A percentile compares a stretch with the other conserved stretches of the same genome.
Evolutionary conservation across 2,113 vertebrate genomes (phyloP).

Genomic region (Rattus rattus): DNA sequence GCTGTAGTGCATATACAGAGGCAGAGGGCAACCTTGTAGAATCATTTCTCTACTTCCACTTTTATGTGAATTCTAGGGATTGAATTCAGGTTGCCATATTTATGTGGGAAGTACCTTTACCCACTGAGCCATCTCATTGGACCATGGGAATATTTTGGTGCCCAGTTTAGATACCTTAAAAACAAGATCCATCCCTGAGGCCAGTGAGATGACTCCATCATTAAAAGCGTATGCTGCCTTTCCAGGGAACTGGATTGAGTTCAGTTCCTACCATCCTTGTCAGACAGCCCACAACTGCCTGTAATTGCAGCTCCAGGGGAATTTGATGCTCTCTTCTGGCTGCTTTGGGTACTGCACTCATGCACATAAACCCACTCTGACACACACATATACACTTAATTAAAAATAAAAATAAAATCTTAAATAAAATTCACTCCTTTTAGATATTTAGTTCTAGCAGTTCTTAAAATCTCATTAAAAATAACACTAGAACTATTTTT

Average conservation of each 20-base stretch:
- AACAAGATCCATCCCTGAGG: neutral
- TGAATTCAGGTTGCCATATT: neutral
- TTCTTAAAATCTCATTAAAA: conserved; percentile 39
- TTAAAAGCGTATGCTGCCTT: neutral
- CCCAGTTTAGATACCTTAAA: conserved; percentile 1
- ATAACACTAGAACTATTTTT: conserved; percentile 34
- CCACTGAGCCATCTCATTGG: neutral
- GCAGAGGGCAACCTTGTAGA: neutral
- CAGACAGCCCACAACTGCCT: neutral
- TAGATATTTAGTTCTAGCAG: neutral
- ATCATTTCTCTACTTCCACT: neutral
- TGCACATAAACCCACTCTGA: neutral
- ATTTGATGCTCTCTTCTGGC: neutral
- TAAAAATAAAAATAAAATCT: neutral
- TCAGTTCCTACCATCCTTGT: neutral
- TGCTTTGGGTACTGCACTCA: neutral
- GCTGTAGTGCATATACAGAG: neutral
- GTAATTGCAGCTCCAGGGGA: neutral
- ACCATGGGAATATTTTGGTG: conserved; percentile 51
- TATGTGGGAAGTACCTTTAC: neutral
- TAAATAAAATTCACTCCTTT: neutral
- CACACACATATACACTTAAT: neutral
- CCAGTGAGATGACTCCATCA: neutral
- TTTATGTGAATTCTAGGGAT: neutral
- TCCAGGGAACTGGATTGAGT: neutral